Evolutionary conservation across 2,888 invertebrate species (phyloP).

Genomic region (Tortricodes alternella): DNA sequence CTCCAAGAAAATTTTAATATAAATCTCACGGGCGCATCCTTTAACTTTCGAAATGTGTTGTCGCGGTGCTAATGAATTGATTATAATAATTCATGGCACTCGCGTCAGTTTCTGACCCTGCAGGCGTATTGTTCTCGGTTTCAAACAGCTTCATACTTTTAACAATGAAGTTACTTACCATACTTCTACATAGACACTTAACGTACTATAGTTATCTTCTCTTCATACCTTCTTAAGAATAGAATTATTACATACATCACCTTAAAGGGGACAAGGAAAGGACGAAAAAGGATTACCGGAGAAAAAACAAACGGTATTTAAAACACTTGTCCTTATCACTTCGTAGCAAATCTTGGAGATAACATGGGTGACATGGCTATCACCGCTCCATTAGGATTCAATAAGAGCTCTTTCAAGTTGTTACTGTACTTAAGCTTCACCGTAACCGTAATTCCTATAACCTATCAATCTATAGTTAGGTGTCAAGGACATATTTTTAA

Average conservation of each 20-base stretch:
- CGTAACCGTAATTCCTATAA: slow-evolving; percentile 8
- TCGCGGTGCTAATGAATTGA: slow-evolving; percentile 22
- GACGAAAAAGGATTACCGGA: neutral
- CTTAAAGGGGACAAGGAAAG: neutral
- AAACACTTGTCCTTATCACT: slow-evolving; percentile 2
- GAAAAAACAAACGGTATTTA: neutral
- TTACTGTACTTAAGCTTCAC: neutral
- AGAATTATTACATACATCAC: neutral
- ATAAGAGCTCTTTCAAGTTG: neutral
- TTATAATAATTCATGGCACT: slow-evolving; percentile 22
- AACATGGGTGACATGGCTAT: slow-evolving; percentile 2
- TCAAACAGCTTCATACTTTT: slow-evolving; percentile 7
- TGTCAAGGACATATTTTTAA: slow-evolving; percentile 16
- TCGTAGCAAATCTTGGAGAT: neutral
- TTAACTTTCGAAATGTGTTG: slow-evolving; percentile 23
- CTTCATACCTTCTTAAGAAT: neutral
- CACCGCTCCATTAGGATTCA: neutral
- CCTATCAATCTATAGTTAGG: slow-evolving; percentile 2
- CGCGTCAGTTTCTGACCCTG: slow-evolving; percentile 18
- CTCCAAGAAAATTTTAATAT: slow-evolving; percentile 19
- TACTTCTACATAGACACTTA: neutral
- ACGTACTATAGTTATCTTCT: neutral
- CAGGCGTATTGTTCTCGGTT: slow-evolving; percentile 16
- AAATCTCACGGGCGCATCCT: slow-evolving; percentile 17
- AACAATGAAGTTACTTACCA: slow-evolving; percentile 10